phyloP scores from a whole-genome alignment of 1,140 invertebrate genomes.

The Laupala kohalensis region DNA sequence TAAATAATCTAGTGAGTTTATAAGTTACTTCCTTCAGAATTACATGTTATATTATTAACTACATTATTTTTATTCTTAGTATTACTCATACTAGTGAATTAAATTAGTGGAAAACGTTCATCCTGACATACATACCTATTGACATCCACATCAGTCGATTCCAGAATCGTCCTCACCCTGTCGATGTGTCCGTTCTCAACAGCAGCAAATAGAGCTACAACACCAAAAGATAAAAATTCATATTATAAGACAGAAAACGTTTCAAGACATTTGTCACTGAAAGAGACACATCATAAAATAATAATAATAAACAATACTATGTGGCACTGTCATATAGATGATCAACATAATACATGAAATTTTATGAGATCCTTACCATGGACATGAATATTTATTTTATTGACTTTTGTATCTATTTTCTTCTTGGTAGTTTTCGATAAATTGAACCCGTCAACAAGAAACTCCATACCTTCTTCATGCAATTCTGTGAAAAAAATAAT shows the following conservation, averaged over 20 bases:
- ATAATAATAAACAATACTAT: conserved; percentile 7
- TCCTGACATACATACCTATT: conserved; percentile 73
- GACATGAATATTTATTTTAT: conserved; percentile 73
- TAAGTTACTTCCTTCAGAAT: too few relatives aligned
- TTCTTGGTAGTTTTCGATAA: conserved; percentile 26
- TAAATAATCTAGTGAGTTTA: too few relatives aligned
- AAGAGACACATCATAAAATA: background rate
- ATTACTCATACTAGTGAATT: too few relatives aligned
- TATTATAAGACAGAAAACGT: too few relatives aligned
- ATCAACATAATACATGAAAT: conserved; percentile 13
- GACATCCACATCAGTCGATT: conserved; percentile 79
- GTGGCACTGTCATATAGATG: too few relatives aligned
- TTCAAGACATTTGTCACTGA: too few relatives aligned
- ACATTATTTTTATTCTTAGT: too few relatives aligned
- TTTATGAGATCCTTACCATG: conserved; percentile 49
- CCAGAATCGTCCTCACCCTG: conserved; percentile 74
- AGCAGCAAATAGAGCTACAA: conserved; percentile 74
- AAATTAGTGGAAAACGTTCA: too few relatives aligned
- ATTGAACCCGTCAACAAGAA: conserved; percentile 24
- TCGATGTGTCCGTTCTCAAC: conserved; percentile 88
- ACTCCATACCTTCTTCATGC: conserved; percentile 25
- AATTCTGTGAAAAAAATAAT: conserved; percentile 19
- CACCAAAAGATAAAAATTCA: conserved; percentile 22
- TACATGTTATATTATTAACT: background rate
- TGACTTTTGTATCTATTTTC: conserved; percentile 49